Percentiles rank a stretch among this genome's conserved stretches.
phyloP scores from a whole-genome alignment of 2,797 vertebrate species.

The Agapornis canus region DNA sequence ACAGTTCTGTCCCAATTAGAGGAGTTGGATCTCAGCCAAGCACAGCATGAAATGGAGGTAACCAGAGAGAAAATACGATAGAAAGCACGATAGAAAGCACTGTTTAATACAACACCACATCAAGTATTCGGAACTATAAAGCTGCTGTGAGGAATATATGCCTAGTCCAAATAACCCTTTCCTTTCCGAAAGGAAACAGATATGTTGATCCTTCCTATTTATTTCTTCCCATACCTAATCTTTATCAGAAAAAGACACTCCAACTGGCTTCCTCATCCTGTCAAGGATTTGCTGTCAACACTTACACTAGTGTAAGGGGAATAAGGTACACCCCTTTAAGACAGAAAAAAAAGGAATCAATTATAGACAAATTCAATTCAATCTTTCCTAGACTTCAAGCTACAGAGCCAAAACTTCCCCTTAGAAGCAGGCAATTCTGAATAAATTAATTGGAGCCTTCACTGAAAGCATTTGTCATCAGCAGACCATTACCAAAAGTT shows the following conservation, averaged over 20 bases:
- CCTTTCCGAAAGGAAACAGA: neutral
- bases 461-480: neutral
- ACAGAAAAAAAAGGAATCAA: neutral
- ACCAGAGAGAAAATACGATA: neutral
- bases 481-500: neutral
- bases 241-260: neutral
- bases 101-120: neutral
- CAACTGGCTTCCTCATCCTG: neutral
- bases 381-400: neutral
- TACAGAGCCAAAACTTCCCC: neutral
- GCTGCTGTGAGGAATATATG: neutral
- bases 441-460: neutral
- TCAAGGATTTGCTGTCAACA: neutral
- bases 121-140: neutral
- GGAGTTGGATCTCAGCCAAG: neutral
- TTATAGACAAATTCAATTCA: neutral
- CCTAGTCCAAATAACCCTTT: neutral
- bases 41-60: neutral
- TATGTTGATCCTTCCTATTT: neutral
- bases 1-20: neutral
- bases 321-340: neutral
- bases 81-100: neutral
- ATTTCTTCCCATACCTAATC: neutral
- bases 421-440: neutral
- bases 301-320: neutral